A percentile compares a stretch with the other conserved stretches of the same genome.
These are phyloP conservation scores for Hippoglossus stenolepis DNA, from an alignment of 2,113 vertebrate genomes.

Conservation along the genomic window DNA sequence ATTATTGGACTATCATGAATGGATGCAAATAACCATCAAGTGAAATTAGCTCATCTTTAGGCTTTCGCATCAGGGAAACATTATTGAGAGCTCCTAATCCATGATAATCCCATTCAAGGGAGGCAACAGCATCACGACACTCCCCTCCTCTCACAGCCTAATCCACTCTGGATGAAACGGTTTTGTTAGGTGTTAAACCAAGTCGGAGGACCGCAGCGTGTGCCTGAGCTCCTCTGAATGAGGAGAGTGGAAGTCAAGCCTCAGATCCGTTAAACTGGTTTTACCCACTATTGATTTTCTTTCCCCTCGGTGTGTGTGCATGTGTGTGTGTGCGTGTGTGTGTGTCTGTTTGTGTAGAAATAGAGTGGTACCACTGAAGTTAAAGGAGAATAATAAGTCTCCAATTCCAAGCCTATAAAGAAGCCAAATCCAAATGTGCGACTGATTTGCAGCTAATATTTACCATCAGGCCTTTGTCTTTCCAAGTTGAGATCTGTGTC, in stretches of 20 bases:
- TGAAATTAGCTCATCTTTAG: neutral
- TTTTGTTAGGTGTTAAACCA: constrained; percentile 37
- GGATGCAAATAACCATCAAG: neutral
- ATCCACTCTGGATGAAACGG: constrained; percentile 41
- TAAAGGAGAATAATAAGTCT: neutral
- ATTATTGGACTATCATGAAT: neutral
- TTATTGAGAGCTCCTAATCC: constrained; percentile 51
- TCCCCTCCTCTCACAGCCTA: constrained; percentile 21
- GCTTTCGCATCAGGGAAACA: constrained; percentile 7
- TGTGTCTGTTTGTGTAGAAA: neutral
- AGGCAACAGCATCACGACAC: constrained; percentile 29
- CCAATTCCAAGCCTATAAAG: too few species aligned
- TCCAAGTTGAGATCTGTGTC: too few species aligned
- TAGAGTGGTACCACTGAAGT: neutral
- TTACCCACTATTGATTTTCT: constrained; percentile 49
- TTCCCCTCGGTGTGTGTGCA: neutral
- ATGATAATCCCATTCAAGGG: constrained; percentile 49
- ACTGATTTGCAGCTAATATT: too few species aligned
- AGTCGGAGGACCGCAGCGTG: constrained; percentile 1
- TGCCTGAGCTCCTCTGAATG: constrained; percentile 10
- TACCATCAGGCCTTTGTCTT: too few species aligned
- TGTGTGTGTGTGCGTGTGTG: neutral
- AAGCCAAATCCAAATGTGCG: too few species aligned
- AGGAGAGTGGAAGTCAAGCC: constrained; percentile 14
- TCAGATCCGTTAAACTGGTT: constrained; percentile 10